Evolutionary conservation across 2,797 vertebrate species (phyloP).

Genomic region (Notolabrus celidotus): DNA sequence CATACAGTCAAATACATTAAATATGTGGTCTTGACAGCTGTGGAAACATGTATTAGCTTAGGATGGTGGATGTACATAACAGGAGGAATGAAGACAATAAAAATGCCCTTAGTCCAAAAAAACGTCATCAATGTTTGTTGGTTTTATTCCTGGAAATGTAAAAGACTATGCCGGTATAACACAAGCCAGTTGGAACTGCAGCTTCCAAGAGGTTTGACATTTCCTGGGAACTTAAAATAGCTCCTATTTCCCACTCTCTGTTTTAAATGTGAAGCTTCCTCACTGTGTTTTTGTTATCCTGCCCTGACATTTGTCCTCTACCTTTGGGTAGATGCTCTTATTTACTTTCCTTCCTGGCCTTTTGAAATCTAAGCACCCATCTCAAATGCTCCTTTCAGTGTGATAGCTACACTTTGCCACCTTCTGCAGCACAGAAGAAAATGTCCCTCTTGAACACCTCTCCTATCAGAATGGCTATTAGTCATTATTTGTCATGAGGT

Average conservation of each 20-base stretch:
- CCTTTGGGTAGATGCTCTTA: slow-evolving; percentile 13
- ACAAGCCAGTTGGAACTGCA: slow-evolving; percentile 5
- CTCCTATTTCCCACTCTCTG: slow-evolving; percentile 21
- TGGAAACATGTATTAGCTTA: slow-evolving; percentile 26
- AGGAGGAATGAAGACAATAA: slow-evolving; percentile 33
- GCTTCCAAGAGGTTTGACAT: slow-evolving; percentile 37
- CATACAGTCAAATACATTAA: slow-evolving; percentile 64
- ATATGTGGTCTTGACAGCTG: slow-evolving; percentile 60
- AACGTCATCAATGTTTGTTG: slow-evolving; percentile 18
- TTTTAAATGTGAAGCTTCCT: slow-evolving; percentile 21
- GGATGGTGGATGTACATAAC: not conserved
- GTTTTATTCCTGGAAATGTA: slow-evolving; percentile 20
- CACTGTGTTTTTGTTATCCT: slow-evolving; percentile 13
- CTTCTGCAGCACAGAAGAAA: slow-evolving; percentile 6
- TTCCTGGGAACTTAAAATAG: slow-evolving; percentile 43
- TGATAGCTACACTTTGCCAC: slow-evolving; percentile 21
- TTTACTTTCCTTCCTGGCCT: slow-evolving; percentile 36
- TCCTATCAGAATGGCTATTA: slow-evolving; percentile 29
- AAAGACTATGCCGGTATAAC: slow-evolving; percentile 29
- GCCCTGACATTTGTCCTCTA: slow-evolving; percentile 37
- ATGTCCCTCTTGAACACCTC: slow-evolving; percentile 1
- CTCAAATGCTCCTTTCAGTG: slow-evolving; percentile 33
- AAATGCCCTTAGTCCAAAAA: slow-evolving; percentile 17
- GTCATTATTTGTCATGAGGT: slow-evolving; percentile 37
- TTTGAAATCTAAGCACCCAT: slow-evolving; percentile 37